Base-by-base conservation (phyloP, 2,797 vertebrate genomes). In the Pangasius sanitwongsei region DNA sequence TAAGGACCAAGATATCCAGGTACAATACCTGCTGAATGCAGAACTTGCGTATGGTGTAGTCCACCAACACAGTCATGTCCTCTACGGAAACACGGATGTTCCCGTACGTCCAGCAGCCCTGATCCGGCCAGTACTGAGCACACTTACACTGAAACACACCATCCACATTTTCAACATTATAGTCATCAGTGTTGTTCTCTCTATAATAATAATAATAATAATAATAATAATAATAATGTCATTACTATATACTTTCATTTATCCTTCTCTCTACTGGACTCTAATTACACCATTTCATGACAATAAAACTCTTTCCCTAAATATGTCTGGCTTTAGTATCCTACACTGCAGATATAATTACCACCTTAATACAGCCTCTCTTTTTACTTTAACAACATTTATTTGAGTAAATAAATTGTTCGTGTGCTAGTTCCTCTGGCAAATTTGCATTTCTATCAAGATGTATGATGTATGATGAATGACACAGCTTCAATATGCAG, bases 101-200 rank as follows among this genome's bases (percentile, higher is more conserved):
- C 85, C 98, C 98, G 0, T 99, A 99, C 0, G 98, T 99, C 98
- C 98, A 99, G 94, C 98, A 99, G 93, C 98, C 98, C 95, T 99
- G 98, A 96, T 99, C 98, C n/a, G 98, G 98, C 98, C 98, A 99
- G 95, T 99, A 99, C 94, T 99, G 98, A 70, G 98, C 98, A 94
- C 98, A 99, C 92, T 99, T 99, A 93, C 98, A 99, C 98, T 99
- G 87, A 57, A 91, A 81, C 57, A 92, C 88, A 94, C 82, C 75
- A 57, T 1, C 34, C 50, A 59, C 82, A 53, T 44, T 20, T 25
- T 61, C 72, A 13, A 31, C n/a, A 23, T 11, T 25, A 11, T 2
- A 59, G 0, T 23, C 57, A 82, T 41, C 9, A 61, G 4, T 44
- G 9, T 25, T 0, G 0, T 53, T 57, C 78, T 34, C 91, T 28